Evolutionary conservation across 2,797 vertebrate species (phyloP), one percentile per base, ranked within the genome.

Genomic region (Telmatherina bonti): DNA sequence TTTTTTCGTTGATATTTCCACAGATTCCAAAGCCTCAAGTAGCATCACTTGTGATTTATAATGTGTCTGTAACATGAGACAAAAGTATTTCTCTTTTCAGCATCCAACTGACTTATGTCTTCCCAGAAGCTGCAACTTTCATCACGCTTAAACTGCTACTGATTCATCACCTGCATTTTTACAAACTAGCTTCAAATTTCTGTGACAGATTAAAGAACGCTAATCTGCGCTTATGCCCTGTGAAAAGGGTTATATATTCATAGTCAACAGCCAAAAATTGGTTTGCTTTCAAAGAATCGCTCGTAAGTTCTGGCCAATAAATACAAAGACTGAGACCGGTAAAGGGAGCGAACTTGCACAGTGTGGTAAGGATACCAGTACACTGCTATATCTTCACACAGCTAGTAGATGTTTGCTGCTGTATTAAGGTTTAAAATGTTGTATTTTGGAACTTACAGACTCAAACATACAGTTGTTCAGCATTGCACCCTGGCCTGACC

Each of bases 401-500:
- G 10, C 20, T 45, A 61, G 3, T 45, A 61, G 15, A 10, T 41
- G 26, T 45, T 29, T 29, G 2, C 27, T 26, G 12, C 29, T 33
- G 18, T 1, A 15, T 54, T 62, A 18, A 26, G 30, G 51, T 31
- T 60, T 29, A 24, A 62, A 55, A 54, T 20, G 45, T 55, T n/a
- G 13, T 18, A 29, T 5, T 41, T 15, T 22, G 10, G 16, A 8
- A 60, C 12, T 24, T 27, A 30, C n/a, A 24, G 18, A 6, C 13
- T 18, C 24, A 67, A 52, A 53, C 52, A 67, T 24, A 56, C 56
- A 56, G 13, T 29, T 53, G 13, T 24, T 13, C 43, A 35, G 6
- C 27, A 30, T 24, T 45, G 29, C 57, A 67, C 29, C 26, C 36
- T 7, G n/a, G 45, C 33, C 66, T 20, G 24, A 68, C 68, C 43